phyloP scores from a whole-genome alignment of 2,797 vertebrate genomes.

The Pseudochirops corinnae region DNA sequence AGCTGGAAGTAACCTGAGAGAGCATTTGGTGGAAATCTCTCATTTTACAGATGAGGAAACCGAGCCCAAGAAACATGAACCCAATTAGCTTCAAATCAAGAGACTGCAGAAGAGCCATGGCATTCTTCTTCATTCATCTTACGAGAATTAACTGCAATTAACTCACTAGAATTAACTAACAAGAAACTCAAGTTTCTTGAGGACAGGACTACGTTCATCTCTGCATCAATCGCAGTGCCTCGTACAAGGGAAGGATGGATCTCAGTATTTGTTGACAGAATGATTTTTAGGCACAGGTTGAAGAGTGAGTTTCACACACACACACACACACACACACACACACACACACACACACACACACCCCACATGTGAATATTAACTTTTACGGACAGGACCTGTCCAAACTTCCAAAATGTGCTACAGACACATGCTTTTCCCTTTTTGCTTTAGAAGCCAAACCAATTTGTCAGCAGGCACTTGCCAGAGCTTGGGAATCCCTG shows the following conservation, averaged over 20 bases:
- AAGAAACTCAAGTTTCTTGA: background rate
- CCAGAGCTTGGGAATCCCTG: rapidly evolving
- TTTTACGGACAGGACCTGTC: background rate
- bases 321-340: no score
- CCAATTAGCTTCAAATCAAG: background rate
- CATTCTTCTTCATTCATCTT: background rate
- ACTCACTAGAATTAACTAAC: no score
- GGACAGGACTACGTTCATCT: background rate
- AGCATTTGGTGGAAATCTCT: background rate
- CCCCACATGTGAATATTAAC: slow-evolving; percentile 17
- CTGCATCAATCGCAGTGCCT: background rate
- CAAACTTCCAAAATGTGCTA: background rate
- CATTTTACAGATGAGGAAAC: background rate
- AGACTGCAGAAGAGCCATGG: background rate
- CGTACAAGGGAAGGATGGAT: background rate
- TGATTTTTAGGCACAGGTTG: background rate
- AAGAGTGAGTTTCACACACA: background rate
- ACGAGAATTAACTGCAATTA: background rate
- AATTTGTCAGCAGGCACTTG: background rate
- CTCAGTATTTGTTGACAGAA: background rate
- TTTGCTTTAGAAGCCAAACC: slow-evolving; percentile 10
- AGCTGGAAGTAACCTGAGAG: background rate
- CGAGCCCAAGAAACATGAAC: background rate
- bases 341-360: no score
- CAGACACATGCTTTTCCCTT: background rate